Conservation (phyloP, 2,113 vertebrate species). For the Platycercus adscitus region DNA sequence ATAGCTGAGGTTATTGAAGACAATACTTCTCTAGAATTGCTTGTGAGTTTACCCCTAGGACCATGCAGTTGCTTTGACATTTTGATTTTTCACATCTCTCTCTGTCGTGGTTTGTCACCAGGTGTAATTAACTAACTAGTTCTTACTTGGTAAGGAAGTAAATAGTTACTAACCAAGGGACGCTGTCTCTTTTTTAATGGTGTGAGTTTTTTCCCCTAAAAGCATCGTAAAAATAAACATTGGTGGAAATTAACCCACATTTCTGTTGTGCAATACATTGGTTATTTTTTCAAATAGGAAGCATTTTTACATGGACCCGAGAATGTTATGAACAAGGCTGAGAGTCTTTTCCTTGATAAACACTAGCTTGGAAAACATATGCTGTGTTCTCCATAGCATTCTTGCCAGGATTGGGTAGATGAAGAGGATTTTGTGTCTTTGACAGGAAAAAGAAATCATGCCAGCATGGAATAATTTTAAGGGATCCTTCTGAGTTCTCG, state of each 20-base stretch:
- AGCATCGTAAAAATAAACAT: not conserved
- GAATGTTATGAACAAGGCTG: not conserved
- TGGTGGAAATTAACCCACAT: not conserved
- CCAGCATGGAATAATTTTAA: not conserved
- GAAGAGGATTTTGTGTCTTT: not conserved
- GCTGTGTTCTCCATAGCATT: not conserved
- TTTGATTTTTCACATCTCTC: not conserved
- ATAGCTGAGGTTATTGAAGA: not conserved
- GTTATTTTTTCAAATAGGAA: not conserved
- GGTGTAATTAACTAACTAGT: not conserved
- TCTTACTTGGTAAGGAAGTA: not conserved
- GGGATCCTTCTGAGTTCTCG: not conserved
- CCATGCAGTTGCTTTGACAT: not conserved
- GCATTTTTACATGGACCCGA: not conserved
- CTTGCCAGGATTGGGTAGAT: not conserved
- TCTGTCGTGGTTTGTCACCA: not conserved
- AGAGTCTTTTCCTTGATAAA: not conserved
- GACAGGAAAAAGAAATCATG: not conserved
- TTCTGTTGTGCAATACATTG: not conserved
- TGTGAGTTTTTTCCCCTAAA: not conserved
- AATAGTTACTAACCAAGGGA: not conserved
- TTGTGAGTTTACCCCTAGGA: not conserved
- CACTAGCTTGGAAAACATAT: not conserved
- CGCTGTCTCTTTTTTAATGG: not conserved
- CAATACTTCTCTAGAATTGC: not conserved